Base-by-base conservation (phyloP, 2,888 invertebrate genomes). In the Diaperis boleti region DNA sequence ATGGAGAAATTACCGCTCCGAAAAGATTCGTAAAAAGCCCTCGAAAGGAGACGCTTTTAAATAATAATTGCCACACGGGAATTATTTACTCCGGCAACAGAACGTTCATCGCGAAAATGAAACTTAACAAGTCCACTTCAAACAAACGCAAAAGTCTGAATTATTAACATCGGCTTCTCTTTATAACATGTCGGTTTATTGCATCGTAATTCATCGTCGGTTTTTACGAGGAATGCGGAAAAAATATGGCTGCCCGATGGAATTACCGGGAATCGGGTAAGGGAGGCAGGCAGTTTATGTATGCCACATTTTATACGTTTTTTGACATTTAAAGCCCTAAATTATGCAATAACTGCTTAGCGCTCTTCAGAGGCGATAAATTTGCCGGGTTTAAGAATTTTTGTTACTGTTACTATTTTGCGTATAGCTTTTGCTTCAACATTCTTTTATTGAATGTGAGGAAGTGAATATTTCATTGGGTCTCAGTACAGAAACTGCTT, bases 1-100 rank as follows among this genome's bases (percentile, higher is more conserved):
- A 67, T 65, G 61, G 59, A 61, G 67, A 65, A 65, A 65, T 67
- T 65, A 67, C 63, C 60, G 56, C 60, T 56, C 50, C 57, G 62
- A 66, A 66, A 66, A 64, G 61, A 56, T 60, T 47, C 26, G 42
- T 54, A 44, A 50, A 66, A 56, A 44, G 29, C 41, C 29, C 33
- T 44, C 20, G 37, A 57, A 41, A 13, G 15, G 33, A 44, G 26
- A 35, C 41, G 44, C 56, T 56, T 56, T 44, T 44, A 56, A 52
- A 52, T 52, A 56, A 56, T 56, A 56, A 56, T 56, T 56, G 44
- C 56, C 14, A 26, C 56, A 41, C 41, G 31, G 44, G 44, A 56
- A 56, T 56, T 56, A 56, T 56, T 56, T 56, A 56, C 44, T 56
- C 14, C 18, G 22, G 10, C 39, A 52, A 41, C 26, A 33, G 52